Evolutionary conservation across 2,888 invertebrate species (phyloP).

Genomic region (Ptychoptera albimana): DNA sequence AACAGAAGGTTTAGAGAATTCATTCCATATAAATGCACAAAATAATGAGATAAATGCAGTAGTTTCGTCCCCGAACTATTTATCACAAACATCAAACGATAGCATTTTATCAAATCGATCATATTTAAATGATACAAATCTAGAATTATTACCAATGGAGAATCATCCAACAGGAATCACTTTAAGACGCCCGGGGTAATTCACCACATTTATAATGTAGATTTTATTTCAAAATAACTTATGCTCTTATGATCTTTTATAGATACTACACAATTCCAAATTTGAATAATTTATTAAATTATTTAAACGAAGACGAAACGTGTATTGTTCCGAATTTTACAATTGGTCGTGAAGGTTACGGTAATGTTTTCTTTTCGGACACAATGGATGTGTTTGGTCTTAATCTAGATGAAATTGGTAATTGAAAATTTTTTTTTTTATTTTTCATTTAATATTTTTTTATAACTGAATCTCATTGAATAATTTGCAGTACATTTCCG

Average conservation of each 20-base stretch:
- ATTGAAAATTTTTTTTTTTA: slow-evolving; percentile 13
- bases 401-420: slow-evolving; percentile 73
- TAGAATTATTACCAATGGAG: slow-evolving; percentile 15
- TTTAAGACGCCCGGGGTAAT: slow-evolving; percentile 50
- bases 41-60: slow-evolving; percentile 4
- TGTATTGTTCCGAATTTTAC: slow-evolving; percentile 79
- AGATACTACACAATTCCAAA: slow-evolving; percentile 79
- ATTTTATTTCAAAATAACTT: too few species aligned
- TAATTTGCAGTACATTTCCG: slow-evolving; percentile 62
- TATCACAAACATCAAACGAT: slow-evolving; percentile 16
- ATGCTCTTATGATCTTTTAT: too few species aligned
- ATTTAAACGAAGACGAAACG: slow-evolving; percentile 48
- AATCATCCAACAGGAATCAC: slow-evolving; percentile 62
- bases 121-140: slow-evolving; percentile 14
- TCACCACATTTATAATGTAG: not conserved
- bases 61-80: slow-evolving; percentile 8
- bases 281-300: slow-evolving; percentile 59
- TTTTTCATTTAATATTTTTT: too few species aligned
- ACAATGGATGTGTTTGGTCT: slow-evolving; percentile 70
- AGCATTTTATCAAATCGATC: slow-evolving; percentile 18
- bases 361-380: slow-evolving; percentile 75
- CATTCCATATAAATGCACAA: slow-evolving; percentile 1
- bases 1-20: slow-evolving; percentile 7
- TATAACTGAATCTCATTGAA: slow-evolving; percentile 1
- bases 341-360: slow-evolving; percentile 77